These are phyloP conservation scores for rabbit (Oryctolagus cuniculus) DNA, from an alignment of 2,113 vertebrate species.

Conservation along the genomic window DNA sequence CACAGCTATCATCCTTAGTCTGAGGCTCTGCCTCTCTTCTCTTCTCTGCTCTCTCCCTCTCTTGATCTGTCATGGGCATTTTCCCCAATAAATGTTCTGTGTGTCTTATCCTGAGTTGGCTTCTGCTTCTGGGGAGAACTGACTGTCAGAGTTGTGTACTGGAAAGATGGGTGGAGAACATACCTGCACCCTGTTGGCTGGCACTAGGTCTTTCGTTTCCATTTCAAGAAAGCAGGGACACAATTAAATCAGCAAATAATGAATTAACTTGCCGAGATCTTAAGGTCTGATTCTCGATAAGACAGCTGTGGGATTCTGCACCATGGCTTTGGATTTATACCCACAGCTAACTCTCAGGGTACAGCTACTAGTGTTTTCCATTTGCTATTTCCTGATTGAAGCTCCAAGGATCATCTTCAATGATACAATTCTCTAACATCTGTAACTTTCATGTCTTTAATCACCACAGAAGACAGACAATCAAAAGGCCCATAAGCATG, in stretches of 20 bases:
- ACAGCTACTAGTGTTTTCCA: neutral
- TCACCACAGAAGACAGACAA: neutral
- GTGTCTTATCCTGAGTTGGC: neutral
- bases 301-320: neutral
- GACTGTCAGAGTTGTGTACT: neutral
- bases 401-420: neutral
- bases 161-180: neutral
- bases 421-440: neutral
- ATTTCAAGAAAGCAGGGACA: neutral
- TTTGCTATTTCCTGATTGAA: neutral
- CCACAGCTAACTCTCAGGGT: neutral
- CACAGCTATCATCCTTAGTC: no score
- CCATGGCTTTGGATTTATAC: neutral
- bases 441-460: neutral
- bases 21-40: neutral
- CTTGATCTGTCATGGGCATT: neutral
- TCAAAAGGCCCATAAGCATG: constrained; percentile 23
- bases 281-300: constrained; percentile 19
- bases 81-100: neutral
- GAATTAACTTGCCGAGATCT: neutral
- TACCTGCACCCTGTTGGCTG: neutral
- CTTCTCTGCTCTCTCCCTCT: neutral
- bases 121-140: neutral
- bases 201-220: neutral
- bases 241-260: constrained; percentile 6